Percentiles rank a stretch among this genome's conserved stretches.
phyloP scores from a whole-genome alignment of 2,888 invertebrate species.

The Hirtodrosophila histrioides region DNA sequence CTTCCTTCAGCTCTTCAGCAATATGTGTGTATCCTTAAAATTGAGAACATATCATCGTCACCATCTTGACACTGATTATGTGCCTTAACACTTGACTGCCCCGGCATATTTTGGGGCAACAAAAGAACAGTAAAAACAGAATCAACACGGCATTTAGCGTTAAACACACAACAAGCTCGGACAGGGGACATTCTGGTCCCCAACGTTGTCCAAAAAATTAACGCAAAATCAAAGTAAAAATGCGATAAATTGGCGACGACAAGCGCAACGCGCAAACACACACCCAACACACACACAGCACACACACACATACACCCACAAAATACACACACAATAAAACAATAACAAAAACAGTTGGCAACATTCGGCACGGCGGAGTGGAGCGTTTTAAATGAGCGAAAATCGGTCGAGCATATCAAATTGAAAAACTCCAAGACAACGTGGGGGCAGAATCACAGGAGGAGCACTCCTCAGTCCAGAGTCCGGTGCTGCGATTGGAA shows the following conservation, averaged over 20 bases:
- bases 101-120: conserved; percentile 30
- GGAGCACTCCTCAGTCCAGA: no score
- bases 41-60: conserved; percentile 48
- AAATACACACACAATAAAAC: conserved; percentile 26
- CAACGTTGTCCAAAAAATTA: conserved; percentile 68
- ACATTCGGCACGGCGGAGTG: conserved; percentile 30
- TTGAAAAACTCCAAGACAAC: conserved; percentile 75
- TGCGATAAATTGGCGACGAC: conserved; percentile 78
- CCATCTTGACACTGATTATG: conserved; percentile 65
- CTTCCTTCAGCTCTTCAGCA: not conserved
- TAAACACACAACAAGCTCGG: conserved; percentile 52
- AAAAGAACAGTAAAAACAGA: conserved; percentile 31
- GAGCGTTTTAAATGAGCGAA: conserved; percentile 76
- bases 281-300: conserved; percentile 1
- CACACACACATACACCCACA: conserved; percentile 7
- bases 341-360: conserved; percentile 46
- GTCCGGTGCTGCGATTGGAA: not conserved
- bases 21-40: conserved; percentile 22
- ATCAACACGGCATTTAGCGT: conserved; percentile 65
- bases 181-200: not conserved
- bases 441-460: not conserved
- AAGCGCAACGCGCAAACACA: conserved; percentile 60
- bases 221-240: conserved; percentile 78
- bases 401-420: conserved; percentile 80
- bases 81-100: conserved; percentile 63